Conservation (phyloP, 2,888 invertebrate species). For the Plagodis dolabraria region DNA sequence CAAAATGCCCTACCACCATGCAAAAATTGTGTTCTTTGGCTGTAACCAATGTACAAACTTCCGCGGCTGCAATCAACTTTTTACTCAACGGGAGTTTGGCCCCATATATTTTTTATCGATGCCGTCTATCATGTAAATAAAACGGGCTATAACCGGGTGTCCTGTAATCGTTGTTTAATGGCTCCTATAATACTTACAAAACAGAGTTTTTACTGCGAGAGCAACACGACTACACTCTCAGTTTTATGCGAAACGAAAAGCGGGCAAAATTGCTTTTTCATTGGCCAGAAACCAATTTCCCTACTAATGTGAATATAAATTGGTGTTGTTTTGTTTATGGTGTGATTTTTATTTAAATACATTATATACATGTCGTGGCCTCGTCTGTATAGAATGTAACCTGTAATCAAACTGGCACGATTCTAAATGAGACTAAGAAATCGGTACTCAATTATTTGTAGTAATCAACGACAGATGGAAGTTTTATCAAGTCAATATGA, state of each 20-base stretch:
- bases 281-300: conserved; percentile 60
- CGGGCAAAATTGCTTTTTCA: conserved; percentile 66
- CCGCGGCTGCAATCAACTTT: not conserved
- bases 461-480: too few relatives aligned
- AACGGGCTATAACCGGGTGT: conserved; percentile 59
- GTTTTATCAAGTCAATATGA: too few relatives aligned
- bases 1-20: too few relatives aligned
- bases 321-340: conserved; percentile 42
- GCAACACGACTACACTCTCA: conserved; percentile 43
- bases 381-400: too few relatives aligned
- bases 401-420: too few relatives aligned
- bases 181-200: conserved; percentile 38
- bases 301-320: conserved; percentile 59
- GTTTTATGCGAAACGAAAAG: conserved; percentile 44
- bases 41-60: too few relatives aligned
- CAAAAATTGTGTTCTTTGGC: too few relatives aligned
- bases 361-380: too few relatives aligned
- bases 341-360: conserved; percentile 2
- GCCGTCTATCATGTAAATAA: conserved; percentile 48
- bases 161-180: conserved; percentile 60
- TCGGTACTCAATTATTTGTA: too few relatives aligned
- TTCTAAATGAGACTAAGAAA: too few relatives aligned
- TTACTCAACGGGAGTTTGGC: not conserved
- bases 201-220: conserved; percentile 44
- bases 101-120: conserved; percentile 11